Conservation (phyloP, 2,797 vertebrate species). For the Pachyuromys duprasi region DNA sequence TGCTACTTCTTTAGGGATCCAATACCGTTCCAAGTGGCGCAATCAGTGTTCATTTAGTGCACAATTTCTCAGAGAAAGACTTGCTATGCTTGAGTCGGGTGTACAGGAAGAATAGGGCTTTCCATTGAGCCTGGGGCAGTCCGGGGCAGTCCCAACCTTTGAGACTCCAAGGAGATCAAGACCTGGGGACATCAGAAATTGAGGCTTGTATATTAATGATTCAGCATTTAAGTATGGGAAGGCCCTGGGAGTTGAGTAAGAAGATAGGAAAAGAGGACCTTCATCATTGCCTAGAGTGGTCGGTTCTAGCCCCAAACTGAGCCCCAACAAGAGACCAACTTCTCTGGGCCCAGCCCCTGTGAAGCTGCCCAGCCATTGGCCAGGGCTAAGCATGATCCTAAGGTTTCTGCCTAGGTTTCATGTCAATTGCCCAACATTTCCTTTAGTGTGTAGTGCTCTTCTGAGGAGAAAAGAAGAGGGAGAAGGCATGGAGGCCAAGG, state of each 20-base stretch:
- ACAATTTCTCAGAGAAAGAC: background rate
- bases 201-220: background rate
- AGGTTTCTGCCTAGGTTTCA: background rate
- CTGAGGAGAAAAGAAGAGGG: background rate
- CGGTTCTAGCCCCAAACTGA: background rate
- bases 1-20: no score
- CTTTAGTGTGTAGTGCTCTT: background rate
- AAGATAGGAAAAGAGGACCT: background rate
- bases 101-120: background rate
- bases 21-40: fast-evolving
- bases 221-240: background rate
- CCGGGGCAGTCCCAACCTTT: background rate
- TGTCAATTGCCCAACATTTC: background rate
- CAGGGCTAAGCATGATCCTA: fast-evolving
- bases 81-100: fast-evolving
- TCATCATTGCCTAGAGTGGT: no score
- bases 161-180: background rate
- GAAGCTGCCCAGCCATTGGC: background rate
- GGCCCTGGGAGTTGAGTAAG: no score
- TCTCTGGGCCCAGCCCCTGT: background rate
- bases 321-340: background rate
- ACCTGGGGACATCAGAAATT: background rate
- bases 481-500: background rate
- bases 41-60: no score
- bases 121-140: background rate